Base-by-base conservation (phyloP, 2,797 vertebrate species). In the Pitangus sulphuratus region DNA sequence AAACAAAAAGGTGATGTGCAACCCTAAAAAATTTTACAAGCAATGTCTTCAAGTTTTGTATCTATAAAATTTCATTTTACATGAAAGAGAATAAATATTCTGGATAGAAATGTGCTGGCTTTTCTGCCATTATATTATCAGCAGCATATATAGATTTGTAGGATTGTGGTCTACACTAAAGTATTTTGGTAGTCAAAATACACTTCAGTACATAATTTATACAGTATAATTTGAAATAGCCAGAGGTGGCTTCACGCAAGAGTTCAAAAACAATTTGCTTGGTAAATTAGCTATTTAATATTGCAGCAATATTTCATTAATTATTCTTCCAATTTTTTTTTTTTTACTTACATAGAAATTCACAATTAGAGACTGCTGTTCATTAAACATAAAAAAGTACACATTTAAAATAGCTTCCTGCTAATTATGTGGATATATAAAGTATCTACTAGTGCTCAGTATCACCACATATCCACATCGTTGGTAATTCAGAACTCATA, bases 261-360 rank as follows among this genome's bases (percentile, higher is more conserved):
- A 57, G 50, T 68, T 92, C 30, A 24, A 86, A 95, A 78, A 54
- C 44, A 69, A 96, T 89, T 96, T 94, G n/a, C 74, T 91, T 80
- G 5, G 13, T 76, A 94, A 90, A 95, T 95, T 78, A 78, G 54
- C 84, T 85, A 90, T 80, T 70, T 78, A 92, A 72, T 71, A 94
- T 78, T 82, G n/a, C 54, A 88, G 44, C 24, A 69, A 65, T 87
- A 88, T 87, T 84, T 94, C 45, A 95, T 86, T 94, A 95, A 96
- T 94, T 95, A 92, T 77, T 76, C 77, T 92, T 95, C 74, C 42
- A 88, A 76, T 87, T 93, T 92, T 81, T 94, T 92, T 81, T 94
- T 87, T 83, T 39, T 89, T 75, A 70, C 40, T 89, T 71, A 65
- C 8, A 86, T 76, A 51, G 42, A 95, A 95, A 95, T 71, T 92